Evolutionary conservation across 1,140 invertebrate genomes (phyloP).

Genomic region (Maniola jurtina): DNA sequence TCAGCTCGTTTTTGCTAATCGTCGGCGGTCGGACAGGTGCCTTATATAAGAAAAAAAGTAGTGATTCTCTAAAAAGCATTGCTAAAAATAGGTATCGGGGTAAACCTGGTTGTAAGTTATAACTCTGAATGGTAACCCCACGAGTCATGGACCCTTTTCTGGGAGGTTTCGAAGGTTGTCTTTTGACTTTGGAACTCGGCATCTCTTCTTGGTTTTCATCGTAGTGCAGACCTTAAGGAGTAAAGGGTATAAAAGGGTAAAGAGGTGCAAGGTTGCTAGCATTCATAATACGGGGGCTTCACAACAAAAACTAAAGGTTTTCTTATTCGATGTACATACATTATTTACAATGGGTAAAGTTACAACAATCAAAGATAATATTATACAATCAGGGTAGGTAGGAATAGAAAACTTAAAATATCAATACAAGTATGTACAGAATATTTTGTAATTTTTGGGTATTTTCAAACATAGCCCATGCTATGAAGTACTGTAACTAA

Average conservation of each 20-base stretch:
- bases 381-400: not conserved
- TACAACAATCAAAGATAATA: no score
- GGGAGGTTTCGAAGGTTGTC: constrained; percentile 84
- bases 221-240: constrained; percentile 87
- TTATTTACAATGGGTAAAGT: not conserved
- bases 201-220: constrained; percentile 81
- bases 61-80: not conserved
- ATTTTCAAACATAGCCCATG: no score
- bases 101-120: constrained; percentile 65
- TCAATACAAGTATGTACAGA: no score
- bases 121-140: constrained; percentile 72
- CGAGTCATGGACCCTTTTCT: constrained; percentile 86
- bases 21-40: no score
- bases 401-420: no score
- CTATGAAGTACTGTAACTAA: no score
- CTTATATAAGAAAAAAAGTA: no score
- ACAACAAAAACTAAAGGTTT: not conserved
- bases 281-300: not conserved
- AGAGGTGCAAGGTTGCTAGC: not conserved
- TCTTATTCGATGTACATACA: not conserved
- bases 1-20: no score
- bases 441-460: no score
- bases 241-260: constrained; percentile 34
- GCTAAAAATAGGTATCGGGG: not conserved
- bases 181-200: constrained; percentile 72